Base-by-base conservation (phyloP, 1,140 invertebrate genomes). In the Tigriopus japonicus region DNA sequence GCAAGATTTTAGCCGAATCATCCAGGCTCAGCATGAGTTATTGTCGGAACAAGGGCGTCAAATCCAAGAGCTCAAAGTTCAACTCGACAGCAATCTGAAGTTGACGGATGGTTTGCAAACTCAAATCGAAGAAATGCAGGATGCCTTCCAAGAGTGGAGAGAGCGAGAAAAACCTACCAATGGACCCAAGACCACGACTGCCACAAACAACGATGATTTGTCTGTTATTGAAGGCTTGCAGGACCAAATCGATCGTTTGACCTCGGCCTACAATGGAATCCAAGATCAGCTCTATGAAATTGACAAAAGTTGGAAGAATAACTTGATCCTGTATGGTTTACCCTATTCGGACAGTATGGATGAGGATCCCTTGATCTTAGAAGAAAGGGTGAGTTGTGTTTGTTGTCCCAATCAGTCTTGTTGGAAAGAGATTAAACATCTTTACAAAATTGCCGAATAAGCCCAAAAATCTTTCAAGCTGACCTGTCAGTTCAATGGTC, bases 241-340 rank as follows among this genome's bases (percentile, higher is more conserved):
- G 6, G 17, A 17, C 2, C 35, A 53, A 40, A 35, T 61, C 19
- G 59, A 61, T 21, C n/a, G 19, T 23, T 19, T 61, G 42, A 15
- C 45, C 1, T 17, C 43, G 35, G 42, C 43, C 28, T 61, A 55
- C 15, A 61, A 52, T 61, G 59, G 53, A 19, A 61, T 61, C 1
- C 59, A 61, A 52, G 59, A 61, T 53, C 43, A 52, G 19, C 51
- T 61, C 17, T 61, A 61, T 15, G 59, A 61, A 24, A n/a, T 61
- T 5, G 59, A 61, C 35, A 61, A 61, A 24, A 56, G 43, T 21
- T 61, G 59, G 59, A 61, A 51, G 23, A 61, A 61, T 42, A 61
- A 61, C 43, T 23, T 61, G 7, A 40, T 61, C 6, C 14, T 61
- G 49, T 61, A 23, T 40, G 59, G 59, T 6, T 24, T 61, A 35